phyloP scores from a whole-genome alignment of 2,113 vertebrate species.

The Shinisaurus crocodilurus region DNA sequence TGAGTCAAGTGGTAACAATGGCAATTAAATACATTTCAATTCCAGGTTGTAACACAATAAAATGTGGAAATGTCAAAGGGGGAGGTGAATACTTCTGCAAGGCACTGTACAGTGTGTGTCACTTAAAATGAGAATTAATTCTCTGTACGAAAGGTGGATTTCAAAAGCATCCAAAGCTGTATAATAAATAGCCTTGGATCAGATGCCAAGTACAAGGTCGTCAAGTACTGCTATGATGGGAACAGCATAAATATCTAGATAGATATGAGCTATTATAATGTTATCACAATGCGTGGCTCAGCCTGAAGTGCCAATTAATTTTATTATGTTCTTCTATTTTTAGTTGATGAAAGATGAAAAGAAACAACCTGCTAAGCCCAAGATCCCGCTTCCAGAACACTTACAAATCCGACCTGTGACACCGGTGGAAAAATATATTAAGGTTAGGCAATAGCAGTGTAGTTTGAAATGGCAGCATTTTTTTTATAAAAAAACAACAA shows the following conservation, averaged over 20 bases:
- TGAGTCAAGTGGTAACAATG: too few species aligned
- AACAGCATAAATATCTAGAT: constrained; percentile 7
- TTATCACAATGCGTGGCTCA: constrained; percentile 22
- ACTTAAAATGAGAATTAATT: constrained; percentile 34
- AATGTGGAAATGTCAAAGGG: too few species aligned
- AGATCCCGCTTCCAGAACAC: constrained; percentile 71
- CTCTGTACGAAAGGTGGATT: constrained; percentile 11
- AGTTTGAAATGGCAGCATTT: constrained; percentile 33
- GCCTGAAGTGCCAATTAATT: background rate
- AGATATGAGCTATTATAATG: constrained; percentile 9
- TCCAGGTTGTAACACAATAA: too few species aligned
- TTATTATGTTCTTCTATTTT: constrained; percentile 60
- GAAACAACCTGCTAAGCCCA: constrained; percentile 59
- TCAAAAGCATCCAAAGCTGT: constrained; percentile 32
- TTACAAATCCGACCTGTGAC: constrained; percentile 76
- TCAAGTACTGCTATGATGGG: background rate
- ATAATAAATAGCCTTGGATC: constrained; percentile 14
- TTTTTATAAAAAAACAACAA: background rate
- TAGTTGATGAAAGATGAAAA: constrained; percentile 68
- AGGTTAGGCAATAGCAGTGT: constrained; percentile 68
- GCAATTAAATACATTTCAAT: too few species aligned
- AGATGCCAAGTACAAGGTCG: constrained; percentile 10
- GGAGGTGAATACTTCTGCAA: too few species aligned
- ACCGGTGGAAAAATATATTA: constrained; percentile 78
- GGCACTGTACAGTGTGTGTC: too few species aligned